Base-by-base conservation (phyloP, 2,888 invertebrate genomes). In the Torymus auratus region DNA sequence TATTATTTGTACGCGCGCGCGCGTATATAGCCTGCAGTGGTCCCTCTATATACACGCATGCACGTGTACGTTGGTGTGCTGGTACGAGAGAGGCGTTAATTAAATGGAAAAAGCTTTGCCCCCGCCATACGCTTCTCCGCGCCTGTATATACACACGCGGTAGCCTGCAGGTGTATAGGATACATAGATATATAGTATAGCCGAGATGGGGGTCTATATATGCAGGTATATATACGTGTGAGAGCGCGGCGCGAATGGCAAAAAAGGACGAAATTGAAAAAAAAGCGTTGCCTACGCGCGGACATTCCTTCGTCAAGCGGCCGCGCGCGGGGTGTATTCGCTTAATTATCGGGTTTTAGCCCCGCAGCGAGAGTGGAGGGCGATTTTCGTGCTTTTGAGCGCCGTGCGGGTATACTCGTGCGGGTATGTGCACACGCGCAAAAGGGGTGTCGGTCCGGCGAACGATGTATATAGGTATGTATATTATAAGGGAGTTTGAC, bases 31-130 rank as follows among this genome's bases (percentile, higher is more conserved):
- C 70, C 64, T 52, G 56, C 56, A 65, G 65, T 67, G 41, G 65
- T 23, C 70, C 17, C 11, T 61, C 87, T 85, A 86, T 83, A 61
- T 88, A 87, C 14, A 85, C 86, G 87, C 74, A n/a, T n/a, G 84
- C 73, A 83, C 12, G 88, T 64, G 50, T 67, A 53, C 65, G 78
- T 12, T 14, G 15, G 58, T 67, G 60, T 70, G 78, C n/a, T 14
- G 15, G 58, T 64, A 61, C 17, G 58, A 28, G 60, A 28, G 72
- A 70, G 80, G 82, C 78, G 80, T 83, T 83, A 83, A 83, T 83
- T 83, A 80, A 83, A 83, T 81, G 80, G 77, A 80, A 80, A 80
- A 80, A 80, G 77, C 70, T 80, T 78, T 71, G 71, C 65, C 50
- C 65, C 23, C 53, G 61, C 65, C 67, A 41, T 69, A 41, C 52